A percentile compares a stretch with the other conserved stretches of the same genome.
Conservation (phyloP, 2,888 invertebrate genomes). For the Pristionchus entomophagus region DNA sequence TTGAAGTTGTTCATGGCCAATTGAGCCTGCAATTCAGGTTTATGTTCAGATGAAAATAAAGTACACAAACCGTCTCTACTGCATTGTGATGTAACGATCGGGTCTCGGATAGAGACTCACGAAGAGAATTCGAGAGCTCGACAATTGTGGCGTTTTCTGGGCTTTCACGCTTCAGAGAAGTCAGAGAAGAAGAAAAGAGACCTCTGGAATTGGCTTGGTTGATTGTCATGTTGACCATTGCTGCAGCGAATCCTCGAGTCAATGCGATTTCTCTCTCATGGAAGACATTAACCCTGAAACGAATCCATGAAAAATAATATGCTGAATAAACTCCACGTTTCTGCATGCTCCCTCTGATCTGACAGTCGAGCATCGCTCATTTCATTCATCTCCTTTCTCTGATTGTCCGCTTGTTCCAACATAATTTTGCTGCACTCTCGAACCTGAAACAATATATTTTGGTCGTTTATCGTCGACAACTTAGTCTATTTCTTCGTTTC, state of each 20-base stretch:
- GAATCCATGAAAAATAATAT: not conserved
- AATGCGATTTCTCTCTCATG: not conserved
- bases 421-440: not conserved
- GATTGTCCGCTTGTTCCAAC: not conserved
- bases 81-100: not conserved
- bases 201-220: not conserved
- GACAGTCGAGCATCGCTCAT: not conserved
- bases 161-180: too few relatives aligned
- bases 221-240: not conserved
- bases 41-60: too few relatives aligned
- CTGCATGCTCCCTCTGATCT: not conserved
- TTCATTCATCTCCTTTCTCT: not conserved
- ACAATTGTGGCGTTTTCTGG: not conserved
- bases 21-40: too few relatives aligned
- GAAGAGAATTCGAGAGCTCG: not conserved
- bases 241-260: not conserved
- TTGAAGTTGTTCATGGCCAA: slow-evolving; percentile 4
- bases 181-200: not conserved
- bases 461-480: too few relatives aligned
- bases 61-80: not conserved
- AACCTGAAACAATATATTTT: not conserved
- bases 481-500: too few relatives aligned
- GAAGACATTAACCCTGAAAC: too few relatives aligned
- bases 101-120: not conserved
- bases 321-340: not conserved